Percentiles rank a stretch among this genome's conserved stretches.
phyloP scores from a whole-genome alignment of 2,113 vertebrate genomes.

The Aspiorhynchus laticeps region DNA sequence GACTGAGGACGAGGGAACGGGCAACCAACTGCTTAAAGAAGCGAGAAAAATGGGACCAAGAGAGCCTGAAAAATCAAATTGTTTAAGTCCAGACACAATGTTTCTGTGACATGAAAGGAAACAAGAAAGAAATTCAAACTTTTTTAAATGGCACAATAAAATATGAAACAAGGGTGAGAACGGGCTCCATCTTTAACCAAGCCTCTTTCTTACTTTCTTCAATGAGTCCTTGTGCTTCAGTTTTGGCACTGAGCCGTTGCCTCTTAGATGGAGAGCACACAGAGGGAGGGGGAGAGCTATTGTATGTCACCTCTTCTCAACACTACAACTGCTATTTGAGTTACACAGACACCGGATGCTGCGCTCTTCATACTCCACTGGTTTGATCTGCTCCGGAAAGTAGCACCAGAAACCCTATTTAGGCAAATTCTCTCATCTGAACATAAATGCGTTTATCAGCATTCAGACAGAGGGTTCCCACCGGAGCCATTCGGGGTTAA shows the following conservation, averaged over 20 bases:
- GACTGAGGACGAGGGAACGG: not conserved
- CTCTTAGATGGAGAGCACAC: constrained; percentile 73
- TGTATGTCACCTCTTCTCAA: constrained; percentile 74
- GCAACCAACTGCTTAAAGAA: not conserved
- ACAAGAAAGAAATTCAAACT: constrained; percentile 58
- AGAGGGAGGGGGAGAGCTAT: constrained; percentile 70
- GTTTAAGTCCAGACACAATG: not conserved
- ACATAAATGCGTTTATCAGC: constrained; percentile 10
- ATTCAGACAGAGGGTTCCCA: constrained; percentile 12
- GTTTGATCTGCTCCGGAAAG: constrained; percentile 20
- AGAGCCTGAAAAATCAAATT: constrained; percentile 2
- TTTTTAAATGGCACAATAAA: constrained; percentile 31
- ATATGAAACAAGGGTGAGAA: constrained; percentile 60
- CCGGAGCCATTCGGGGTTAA: not conserved
- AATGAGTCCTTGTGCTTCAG: constrained; percentile 79
- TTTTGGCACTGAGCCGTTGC: constrained; percentile 75
- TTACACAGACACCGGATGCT: constrained; percentile 65
- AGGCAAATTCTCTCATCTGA: constrained; percentile 16
- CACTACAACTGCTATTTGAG: constrained; percentile 68
- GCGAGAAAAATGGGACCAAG: not conserved
- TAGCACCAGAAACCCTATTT: constrained; percentile 6
- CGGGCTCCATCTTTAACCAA: constrained; percentile 70
- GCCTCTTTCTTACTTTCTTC: constrained; percentile 72
- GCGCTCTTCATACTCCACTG: constrained; percentile 59
- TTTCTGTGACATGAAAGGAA: constrained; percentile 43